phyloP scores from a whole-genome alignment of 2,888 invertebrate species.

The Eueremaeus valkanovi region DNA sequence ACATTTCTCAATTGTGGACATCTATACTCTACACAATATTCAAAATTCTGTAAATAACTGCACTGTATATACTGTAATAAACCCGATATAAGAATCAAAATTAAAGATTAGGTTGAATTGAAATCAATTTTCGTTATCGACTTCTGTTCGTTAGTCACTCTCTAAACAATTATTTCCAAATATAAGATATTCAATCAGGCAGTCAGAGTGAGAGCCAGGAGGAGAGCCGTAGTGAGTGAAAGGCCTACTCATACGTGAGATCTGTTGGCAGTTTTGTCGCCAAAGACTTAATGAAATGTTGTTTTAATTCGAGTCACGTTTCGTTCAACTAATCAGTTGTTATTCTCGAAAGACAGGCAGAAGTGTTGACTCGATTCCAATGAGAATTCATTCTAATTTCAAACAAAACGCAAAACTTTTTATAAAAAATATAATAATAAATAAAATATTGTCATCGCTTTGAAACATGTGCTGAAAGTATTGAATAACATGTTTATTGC shows the following conservation, averaged over 20 bases:
- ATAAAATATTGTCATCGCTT: background rate
- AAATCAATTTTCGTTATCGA: slow-evolving; percentile 11
- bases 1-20: too few species aligned
- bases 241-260: slow-evolving; percentile 15
- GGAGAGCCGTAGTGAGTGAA: background rate
- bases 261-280: background rate
- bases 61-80: background rate
- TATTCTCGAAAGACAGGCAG: slow-evolving; percentile 22
- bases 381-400: slow-evolving; percentile 15
- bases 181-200: slow-evolving; percentile 17
- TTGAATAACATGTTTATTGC: background rate
- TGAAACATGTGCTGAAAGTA: background rate
- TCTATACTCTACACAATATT: too few species aligned
- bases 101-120: background rate
- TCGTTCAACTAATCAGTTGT: slow-evolving; percentile 20
- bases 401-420: background rate
- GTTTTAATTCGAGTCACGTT: slow-evolving; percentile 30
- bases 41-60: background rate
- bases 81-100: background rate
- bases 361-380: slow-evolving; percentile 14
- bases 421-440: background rate
- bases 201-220: background rate
- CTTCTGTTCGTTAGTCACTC: background rate
- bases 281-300: slow-evolving; percentile 36
- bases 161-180: slow-evolving; percentile 22